A percentile compares a stretch with the other conserved stretches of the same genome.
These are phyloP conservation scores for Daphoenositta chrysoptera DNA, from an alignment of 2,113 vertebrate species.

Conservation along the genomic window DNA sequence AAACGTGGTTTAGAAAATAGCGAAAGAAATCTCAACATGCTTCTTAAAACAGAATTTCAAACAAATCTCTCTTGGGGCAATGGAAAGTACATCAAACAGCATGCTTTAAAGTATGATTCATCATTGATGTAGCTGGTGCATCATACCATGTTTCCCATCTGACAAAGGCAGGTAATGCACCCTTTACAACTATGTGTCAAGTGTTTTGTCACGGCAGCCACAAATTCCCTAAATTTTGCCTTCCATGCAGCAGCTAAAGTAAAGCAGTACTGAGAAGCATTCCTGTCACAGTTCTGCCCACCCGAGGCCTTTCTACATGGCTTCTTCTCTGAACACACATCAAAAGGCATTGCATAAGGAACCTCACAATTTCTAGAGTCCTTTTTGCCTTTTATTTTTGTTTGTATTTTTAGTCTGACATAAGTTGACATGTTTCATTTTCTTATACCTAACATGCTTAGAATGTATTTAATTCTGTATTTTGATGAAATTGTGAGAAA, in stretches of 20 bases:
- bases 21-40: not conserved
- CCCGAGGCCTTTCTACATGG: not conserved
- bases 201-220: not conserved
- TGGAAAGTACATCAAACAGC: not conserved
- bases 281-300: not conserved
- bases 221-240: not conserved
- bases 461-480: not conserved
- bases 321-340: not conserved
- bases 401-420: not conserved
- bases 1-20: not conserved
- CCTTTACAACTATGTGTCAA: not conserved
- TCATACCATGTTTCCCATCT: not conserved
- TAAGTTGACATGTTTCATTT: not conserved
- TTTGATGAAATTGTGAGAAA: not conserved
- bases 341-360: not conserved
- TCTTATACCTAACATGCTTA: not conserved
- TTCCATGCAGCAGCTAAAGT: not conserved
- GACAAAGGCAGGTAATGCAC: not conserved
- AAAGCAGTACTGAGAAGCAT: not conserved
- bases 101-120: not conserved
- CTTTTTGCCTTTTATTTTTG: not conserved
- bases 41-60: not conserved
- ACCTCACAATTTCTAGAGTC: not conserved
- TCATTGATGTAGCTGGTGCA: not conserved
- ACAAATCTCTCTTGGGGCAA: not conserved